phyloP scores from a whole-genome alignment of 2,888 invertebrate genomes.

The Papilio elwesi region DNA sequence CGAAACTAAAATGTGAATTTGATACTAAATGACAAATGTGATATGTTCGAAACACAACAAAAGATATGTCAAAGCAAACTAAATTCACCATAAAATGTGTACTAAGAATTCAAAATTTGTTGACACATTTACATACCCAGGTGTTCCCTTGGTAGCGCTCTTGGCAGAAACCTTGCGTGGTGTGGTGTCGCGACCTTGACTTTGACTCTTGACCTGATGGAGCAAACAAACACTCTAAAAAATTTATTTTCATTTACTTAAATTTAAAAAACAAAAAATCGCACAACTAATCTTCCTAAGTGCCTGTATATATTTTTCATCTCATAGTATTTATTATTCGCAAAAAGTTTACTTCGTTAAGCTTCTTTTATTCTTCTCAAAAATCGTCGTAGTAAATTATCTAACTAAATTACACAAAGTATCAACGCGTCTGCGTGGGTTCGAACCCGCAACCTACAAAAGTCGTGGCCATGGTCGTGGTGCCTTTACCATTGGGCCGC shows the following conservation, averaged over 20 bases:
- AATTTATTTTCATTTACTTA: neutral
- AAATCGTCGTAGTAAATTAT: too few relatives aligned
- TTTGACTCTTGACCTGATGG: constrained; percentile 84
- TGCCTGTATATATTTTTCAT: too few relatives aligned
- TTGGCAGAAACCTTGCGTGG: constrained; percentile 87
- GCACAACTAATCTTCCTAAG: too few relatives aligned
- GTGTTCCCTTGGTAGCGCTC: constrained; percentile 79
- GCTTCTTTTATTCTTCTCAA: too few relatives aligned
- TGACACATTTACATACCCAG: constrained; percentile 75
- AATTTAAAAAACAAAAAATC: too few relatives aligned
- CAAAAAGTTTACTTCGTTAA: too few relatives aligned
- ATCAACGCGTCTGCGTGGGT: too few relatives aligned
- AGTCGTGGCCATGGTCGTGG: too few relatives aligned
- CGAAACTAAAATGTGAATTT: constrained; percentile 1
- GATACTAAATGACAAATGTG: constrained; percentile 15
- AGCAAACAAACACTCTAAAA: neutral
- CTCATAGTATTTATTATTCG: too few relatives aligned
- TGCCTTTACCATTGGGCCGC: too few relatives aligned
- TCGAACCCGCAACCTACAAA: too few relatives aligned
- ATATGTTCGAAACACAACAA: constrained; percentile 6
- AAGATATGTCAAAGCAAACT: constrained; percentile 11
- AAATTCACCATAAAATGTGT: constrained; percentile 14
- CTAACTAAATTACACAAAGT: too few relatives aligned
- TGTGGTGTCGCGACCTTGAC: constrained; percentile 77
- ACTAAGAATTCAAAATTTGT: constrained; percentile 49